Evolutionary conservation across 2,888 invertebrate species (phyloP), one percentile per base, ranked within the genome.

Genomic region (Hyposoter dolosus): DNA sequence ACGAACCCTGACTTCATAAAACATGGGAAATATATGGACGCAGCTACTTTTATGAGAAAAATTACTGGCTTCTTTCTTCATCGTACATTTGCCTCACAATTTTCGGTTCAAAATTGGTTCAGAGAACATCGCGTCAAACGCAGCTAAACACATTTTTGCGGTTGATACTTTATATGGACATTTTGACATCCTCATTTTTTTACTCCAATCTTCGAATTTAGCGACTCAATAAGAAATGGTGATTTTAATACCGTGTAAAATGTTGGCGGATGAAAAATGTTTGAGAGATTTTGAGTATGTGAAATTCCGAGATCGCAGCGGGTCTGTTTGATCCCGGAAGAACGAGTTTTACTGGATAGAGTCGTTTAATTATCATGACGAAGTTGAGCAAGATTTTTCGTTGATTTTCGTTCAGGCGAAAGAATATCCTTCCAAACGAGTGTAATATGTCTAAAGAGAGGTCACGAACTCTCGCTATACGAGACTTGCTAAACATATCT

Each of bases 281-380:
- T 68, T 75, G 23, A 65, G 23, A 12, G 56, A 23, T 77, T 60
- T 76, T 47, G 43, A 43, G 32, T 43, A 35, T 47, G 6, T 65
- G 1, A 63, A 69, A 17, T 47, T 28, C n/a, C 17, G 45, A 23
- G 45, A 17, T 15, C 19, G 53, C 43, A 53, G 50, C 65, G n/a
- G 53, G 43, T 45, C 40, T 69, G 2, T 71, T 43, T 74, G 1
- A 45, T 74, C 17, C 68, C 50, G 43, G 83, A 76, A 76, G 56
- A 83, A 85, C 85, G 40, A 77, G 83, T 80, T 83, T 74, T n/a
- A 85, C 85, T 71, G 66, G 79, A 82, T 28, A 79, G 72, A 71
- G 71, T 85, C 35, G 23, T 85, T 83, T 83, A 60, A 83, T 80
- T 71, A 77, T 81, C 68, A 83, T 65, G 65, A 72, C 76, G 19